Evolutionary conservation across 2,888 invertebrate species (phyloP).

Genomic region (Junonia oenone): DNA sequence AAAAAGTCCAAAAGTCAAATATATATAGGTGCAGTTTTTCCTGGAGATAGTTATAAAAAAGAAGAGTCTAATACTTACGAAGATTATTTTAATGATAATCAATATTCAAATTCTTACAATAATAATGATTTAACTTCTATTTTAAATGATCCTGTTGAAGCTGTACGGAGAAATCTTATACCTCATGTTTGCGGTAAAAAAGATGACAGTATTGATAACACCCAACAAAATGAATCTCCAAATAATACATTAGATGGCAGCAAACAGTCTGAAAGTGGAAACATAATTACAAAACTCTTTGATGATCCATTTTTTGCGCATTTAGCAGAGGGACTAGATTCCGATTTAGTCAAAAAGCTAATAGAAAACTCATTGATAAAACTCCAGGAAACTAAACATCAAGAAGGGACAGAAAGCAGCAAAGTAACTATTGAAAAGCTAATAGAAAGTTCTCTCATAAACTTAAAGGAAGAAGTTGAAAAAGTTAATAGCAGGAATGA

Average conservation of each 20-base stretch:
- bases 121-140: constrained; percentile 75
- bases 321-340: constrained; percentile 81
- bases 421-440: constrained; percentile 71
- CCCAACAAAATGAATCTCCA: constrained; percentile 11
- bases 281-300: constrained; percentile 80
- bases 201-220: constrained; percentile 40
- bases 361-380: constrained; percentile 84
- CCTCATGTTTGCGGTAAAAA: constrained; percentile 87
- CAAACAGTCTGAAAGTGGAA: constrained; percentile 51
- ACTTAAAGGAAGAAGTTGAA: constrained; percentile 57
- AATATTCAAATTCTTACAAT: constrained; percentile 30
- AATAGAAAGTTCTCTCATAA: constrained; percentile 71
- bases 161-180: constrained; percentile 85
- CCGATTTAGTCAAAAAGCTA: constrained; percentile 80
- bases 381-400: constrained; percentile 71
- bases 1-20: constrained; percentile 74
- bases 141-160: constrained; percentile 86
- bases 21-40: constrained; percentile 65
- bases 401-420: constrained; percentile 66
- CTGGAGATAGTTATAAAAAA: constrained; percentile 42
- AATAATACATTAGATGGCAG: constrained; percentile 29
- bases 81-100: constrained; percentile 57
- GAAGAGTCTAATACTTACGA: constrained; percentile 61
- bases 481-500: constrained; percentile 44
- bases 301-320: constrained; percentile 83